These are phyloP conservation scores for Aythya baeri DNA, from an alignment of 2,113 vertebrate genomes.

Conservation along the genomic window DNA sequence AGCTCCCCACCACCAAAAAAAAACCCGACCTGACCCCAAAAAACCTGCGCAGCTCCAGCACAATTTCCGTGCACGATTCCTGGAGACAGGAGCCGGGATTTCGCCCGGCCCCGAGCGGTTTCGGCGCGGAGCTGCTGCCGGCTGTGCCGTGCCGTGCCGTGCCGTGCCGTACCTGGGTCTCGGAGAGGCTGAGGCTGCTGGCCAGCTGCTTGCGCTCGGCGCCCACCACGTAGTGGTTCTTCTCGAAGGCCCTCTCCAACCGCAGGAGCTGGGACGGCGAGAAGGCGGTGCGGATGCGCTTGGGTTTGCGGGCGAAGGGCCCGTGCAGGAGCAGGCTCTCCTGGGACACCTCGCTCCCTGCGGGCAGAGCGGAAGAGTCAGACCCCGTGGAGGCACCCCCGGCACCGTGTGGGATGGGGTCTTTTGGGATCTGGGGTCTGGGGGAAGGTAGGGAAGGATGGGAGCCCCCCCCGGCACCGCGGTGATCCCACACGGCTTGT, in stretches of 20 bases:
- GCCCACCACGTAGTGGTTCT: constrained; percentile 98
- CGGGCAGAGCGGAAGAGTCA: not conserved
- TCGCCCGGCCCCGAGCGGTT: fast-evolving
- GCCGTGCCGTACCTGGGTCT: constrained; percentile 86
- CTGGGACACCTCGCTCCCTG: constrained; percentile 92
- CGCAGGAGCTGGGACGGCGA: constrained; percentile 95
- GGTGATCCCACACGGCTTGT: not conserved
- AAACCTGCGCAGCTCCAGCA: fast-evolving
- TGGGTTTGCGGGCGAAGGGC: constrained; percentile 94
- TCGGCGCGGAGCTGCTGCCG: not conserved
- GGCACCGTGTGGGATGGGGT: not conserved
- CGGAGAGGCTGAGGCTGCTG: constrained; percentile 92
- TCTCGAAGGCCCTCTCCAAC: constrained; percentile 95
- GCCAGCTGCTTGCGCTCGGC: constrained; percentile 96
- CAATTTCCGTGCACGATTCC: fast-evolving
- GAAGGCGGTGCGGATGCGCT: constrained; percentile 97
- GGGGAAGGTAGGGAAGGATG: not conserved
- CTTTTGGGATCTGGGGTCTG: not conserved
- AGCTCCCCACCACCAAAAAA: too few species aligned
- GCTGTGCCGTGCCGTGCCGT: not conserved
- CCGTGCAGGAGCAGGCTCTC: constrained; percentile 94
- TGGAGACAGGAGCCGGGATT: fast-evolving
- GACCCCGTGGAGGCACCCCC: fast-evolving
- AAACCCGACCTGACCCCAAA: fast-evolving
- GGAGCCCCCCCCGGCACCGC: fast-evolving